These are phyloP conservation scores for Diaperis boleti DNA, from an alignment of 2,888 invertebrate genomes.

Conservation along the genomic window DNA sequence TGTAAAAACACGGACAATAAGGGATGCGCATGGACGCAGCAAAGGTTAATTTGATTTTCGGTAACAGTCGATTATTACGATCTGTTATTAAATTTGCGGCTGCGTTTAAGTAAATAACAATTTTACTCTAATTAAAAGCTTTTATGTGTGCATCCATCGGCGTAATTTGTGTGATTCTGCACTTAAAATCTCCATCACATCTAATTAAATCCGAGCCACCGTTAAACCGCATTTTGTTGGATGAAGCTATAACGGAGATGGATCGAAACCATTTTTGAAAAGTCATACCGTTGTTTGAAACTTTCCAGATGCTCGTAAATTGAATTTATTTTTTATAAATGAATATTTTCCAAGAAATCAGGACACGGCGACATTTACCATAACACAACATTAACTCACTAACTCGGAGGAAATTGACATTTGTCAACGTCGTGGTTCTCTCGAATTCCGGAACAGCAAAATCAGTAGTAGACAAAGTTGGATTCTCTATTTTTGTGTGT, in stretches of 20 bases:
- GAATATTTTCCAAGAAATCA: not conserved
- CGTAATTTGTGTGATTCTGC: constrained; percentile 34
- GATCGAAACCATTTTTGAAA: constrained; percentile 4
- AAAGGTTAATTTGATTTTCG: constrained; percentile 20
- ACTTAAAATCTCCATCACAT: constrained; percentile 32
- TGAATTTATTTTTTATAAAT: not conserved
- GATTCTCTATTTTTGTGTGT: not conserved
- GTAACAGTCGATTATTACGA: constrained; percentile 24
- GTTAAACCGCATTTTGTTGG: constrained; percentile 5
- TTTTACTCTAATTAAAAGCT: constrained; percentile 33
- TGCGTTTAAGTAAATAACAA: constrained; percentile 34
- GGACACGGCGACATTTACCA: not conserved
- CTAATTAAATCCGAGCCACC: constrained; percentile 27
- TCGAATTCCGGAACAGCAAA: not conserved
- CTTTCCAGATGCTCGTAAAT: not conserved
- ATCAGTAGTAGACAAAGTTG: not conserved
- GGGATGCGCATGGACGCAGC: constrained; percentile 2
- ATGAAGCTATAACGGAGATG: constrained; percentile 3
- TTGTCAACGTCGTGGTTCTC: constrained; percentile 2
- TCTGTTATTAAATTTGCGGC: constrained; percentile 30
- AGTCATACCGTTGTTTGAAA: not conserved
- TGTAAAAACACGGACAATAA: constrained; percentile 2
- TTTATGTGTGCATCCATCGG: constrained; percentile 34
- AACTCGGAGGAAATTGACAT: not conserved
- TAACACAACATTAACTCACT: constrained; percentile 5